Base-by-base conservation (phyloP, 2,888 invertebrate species). In the Acronicta alni region DNA sequence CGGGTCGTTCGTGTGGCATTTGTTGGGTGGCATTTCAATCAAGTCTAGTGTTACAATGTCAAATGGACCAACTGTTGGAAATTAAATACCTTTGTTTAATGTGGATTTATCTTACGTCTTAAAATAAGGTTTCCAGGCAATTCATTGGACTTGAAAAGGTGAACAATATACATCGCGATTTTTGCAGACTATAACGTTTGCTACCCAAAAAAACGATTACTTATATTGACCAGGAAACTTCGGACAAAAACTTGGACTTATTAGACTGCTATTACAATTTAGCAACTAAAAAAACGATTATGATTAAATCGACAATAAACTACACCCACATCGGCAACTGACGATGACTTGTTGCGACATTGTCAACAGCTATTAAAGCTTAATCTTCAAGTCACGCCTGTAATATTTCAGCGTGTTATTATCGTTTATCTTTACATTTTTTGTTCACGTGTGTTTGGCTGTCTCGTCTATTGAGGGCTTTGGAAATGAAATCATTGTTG, bases 331-430 rank as follows among this genome's bases (percentile, higher is more conserved):
- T 43, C n/a, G 30, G 14, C 23, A 41, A 46, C 43, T 41, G 58
- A 47, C 59, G 51, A 56, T 48, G 59, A 56, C 49, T 58, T 42
- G 62, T 62, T 55, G 63, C 51, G 51, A 51, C 49, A 66, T 66
- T 65, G 71, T 70, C 72, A 68, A 72, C 72, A 56, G 52, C 69
- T 69, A 76, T 81, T 77, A 79, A 74, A 54, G 72, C 68, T 72
- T 83, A 83, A 86, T 85, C 80, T 76, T 49, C 43, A 43, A 77
- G 80, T 83, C 86, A 86, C 85, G 85, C 72, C 73, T 72, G 72
- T 78, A 70, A 85, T 85, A 80, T 82, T 83, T 85, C 84, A 86
- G 79, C 55, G 62, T n/a, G 2, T 58, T 69, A 62, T 67, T 62
- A 63, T 74, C 51, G 62, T 76, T 72, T 59, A 72, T 72, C 58